Conservation (phyloP, 2,113 vertebrate genomes). For the Psittacula cyanocephala region DNA sequence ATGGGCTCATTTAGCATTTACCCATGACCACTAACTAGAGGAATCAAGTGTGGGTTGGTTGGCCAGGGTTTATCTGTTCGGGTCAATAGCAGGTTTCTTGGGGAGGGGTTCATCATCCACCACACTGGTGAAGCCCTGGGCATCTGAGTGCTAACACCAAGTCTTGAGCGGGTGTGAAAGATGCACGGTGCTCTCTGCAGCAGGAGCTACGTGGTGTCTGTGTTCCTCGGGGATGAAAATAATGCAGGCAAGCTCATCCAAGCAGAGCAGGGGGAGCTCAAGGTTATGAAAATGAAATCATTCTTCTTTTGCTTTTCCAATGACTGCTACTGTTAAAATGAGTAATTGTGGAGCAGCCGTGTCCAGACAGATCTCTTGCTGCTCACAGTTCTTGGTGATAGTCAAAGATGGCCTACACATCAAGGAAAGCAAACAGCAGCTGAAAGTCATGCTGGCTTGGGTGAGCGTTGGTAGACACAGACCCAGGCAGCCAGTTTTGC, state of each 20-base stretch:
- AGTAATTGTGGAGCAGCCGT: constrained; percentile 21
- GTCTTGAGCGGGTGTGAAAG: background rate
- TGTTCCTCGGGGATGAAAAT: background rate
- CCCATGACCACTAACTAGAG: background rate
- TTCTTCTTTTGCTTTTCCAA: constrained; percentile 47
- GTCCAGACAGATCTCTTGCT: constrained; percentile 28
- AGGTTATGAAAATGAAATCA: constrained; percentile 64
- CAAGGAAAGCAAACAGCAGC: background rate
- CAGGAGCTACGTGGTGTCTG: background rate
- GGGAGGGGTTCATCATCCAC: background rate
- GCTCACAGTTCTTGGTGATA: background rate
- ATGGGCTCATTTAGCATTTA: background rate
- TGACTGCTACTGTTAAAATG: constrained; percentile 47
- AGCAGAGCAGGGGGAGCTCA: constrained; percentile 48
- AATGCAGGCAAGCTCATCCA: background rate
- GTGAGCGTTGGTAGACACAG: background rate
- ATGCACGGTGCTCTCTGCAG: background rate
- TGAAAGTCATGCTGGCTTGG: background rate
- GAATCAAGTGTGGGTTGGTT: background rate
- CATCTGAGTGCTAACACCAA: background rate
- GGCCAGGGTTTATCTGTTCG: background rate
- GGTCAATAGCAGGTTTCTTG: background rate
- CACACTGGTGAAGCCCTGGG: background rate
- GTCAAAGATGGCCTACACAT: background rate
- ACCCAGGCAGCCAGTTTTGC: background rate